phyloP scores from a whole-genome alignment of 2,797 vertebrate species.

The Echeneis naucrates region DNA sequence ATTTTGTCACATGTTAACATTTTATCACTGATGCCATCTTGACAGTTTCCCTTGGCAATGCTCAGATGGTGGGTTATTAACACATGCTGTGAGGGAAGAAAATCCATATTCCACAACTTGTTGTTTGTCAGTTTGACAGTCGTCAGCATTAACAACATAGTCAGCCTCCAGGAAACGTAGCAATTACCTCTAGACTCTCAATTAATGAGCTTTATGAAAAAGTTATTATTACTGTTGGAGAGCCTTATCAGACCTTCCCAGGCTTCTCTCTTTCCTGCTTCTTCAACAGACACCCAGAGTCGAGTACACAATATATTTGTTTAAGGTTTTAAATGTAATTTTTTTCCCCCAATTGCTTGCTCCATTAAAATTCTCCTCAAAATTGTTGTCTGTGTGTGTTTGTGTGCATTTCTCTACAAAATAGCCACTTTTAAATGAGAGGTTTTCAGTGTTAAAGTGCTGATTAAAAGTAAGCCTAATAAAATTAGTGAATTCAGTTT shows the following conservation, averaged over 20 bases:
- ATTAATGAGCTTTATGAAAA: constrained; percentile 88
- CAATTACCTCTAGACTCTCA: constrained; percentile 87
- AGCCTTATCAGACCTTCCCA: constrained; percentile 85
- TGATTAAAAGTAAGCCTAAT: constrained; percentile 65
- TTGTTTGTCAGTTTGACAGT: constrained; percentile 89
- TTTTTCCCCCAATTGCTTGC: constrained; percentile 37
- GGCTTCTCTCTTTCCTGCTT: constrained; percentile 72
- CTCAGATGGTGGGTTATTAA: constrained; percentile 87
- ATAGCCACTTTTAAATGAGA: constrained; percentile 56
- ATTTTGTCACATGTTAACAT: constrained; percentile 85
- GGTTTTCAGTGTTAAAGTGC: constrained; percentile 48
- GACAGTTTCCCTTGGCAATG: constrained; percentile 85
- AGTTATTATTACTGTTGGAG: constrained; percentile 85
- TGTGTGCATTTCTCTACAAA: constrained; percentile 35
- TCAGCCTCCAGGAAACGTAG: constrained; percentile 84
- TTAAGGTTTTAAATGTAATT: constrained; percentile 64
- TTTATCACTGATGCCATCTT: constrained; percentile 88
- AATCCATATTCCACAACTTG: constrained; percentile 87
- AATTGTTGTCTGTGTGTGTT: constrained; percentile 13
- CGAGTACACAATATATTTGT: constrained; percentile 74
- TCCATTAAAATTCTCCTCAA: constrained; percentile 19
- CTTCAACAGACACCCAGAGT: constrained; percentile 73
- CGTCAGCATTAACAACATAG: constrained; percentile 83
- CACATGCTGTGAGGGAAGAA: constrained; percentile 80
- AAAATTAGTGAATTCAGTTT: constrained; percentile 44